Conservation (phyloP, 1,140 invertebrate species). For the Drosophila nikananu region DNA sequence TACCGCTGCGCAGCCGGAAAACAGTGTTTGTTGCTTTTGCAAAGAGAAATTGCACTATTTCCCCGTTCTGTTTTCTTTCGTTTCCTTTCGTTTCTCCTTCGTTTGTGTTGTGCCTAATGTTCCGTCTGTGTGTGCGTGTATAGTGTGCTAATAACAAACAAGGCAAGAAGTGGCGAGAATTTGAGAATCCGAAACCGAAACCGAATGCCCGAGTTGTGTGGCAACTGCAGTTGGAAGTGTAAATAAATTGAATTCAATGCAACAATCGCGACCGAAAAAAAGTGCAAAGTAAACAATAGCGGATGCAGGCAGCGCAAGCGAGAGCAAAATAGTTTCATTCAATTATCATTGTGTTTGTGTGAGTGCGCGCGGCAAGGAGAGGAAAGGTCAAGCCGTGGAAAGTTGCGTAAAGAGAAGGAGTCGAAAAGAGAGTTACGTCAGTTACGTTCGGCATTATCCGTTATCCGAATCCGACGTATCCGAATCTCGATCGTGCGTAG, state of each 20-base stretch:
- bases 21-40: constrained; percentile 21
- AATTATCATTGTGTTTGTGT: constrained; percentile 53
- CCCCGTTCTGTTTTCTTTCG: constrained; percentile 9
- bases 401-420: constrained; percentile 60
- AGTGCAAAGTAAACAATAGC: constrained; percentile 69
- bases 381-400: constrained; percentile 68
- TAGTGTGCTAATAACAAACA: constrained; percentile 23
- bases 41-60: constrained; percentile 11
- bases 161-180: constrained; percentile 24
- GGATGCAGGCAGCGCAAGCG: constrained; percentile 23
- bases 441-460: constrained; percentile 13
- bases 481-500: constrained; percentile 27
- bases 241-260: constrained; percentile 61
- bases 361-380: constrained; percentile 40
- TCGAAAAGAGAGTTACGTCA: constrained; percentile 43
- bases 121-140: neutral
- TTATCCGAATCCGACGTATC: constrained; percentile 12
- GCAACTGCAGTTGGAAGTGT: constrained; percentile 51
- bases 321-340: constrained; percentile 54
- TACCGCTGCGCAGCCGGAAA: neutral
- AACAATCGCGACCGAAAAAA: constrained; percentile 45
- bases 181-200: constrained; percentile 20
- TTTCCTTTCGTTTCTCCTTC: constrained; percentile 18
- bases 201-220: constrained; percentile 26
- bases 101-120: constrained; percentile 12